phyloP scores from a whole-genome alignment of 2,113 vertebrate genomes.

The Planiliza haematocheilus region DNA sequence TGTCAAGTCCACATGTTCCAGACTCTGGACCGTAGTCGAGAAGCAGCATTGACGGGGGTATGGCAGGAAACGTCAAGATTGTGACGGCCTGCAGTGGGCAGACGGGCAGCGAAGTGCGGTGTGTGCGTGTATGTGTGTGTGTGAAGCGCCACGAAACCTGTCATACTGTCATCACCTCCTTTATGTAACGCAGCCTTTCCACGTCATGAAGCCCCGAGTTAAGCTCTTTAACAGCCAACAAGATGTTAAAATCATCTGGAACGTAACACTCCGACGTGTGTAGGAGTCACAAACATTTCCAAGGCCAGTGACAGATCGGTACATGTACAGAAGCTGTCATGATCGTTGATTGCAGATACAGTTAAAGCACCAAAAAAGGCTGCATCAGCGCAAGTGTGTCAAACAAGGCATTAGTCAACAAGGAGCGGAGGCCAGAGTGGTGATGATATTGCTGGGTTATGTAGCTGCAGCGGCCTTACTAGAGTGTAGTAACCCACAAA shows the following conservation, averaged over 20 bases:
- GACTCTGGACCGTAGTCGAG: constrained; percentile 70
- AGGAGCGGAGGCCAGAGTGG: constrained; percentile 31
- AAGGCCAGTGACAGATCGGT: constrained; percentile 22
- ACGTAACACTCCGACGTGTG: constrained; percentile 6
- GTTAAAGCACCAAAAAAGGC: constrained; percentile 56
- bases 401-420: constrained; percentile 50
- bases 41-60: constrained; percentile 73
- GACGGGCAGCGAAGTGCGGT: constrained; percentile 32
- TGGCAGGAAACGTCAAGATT: constrained; percentile 67
- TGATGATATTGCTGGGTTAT: constrained; percentile 49
- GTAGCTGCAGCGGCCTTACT: constrained; percentile 39
- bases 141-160: constrained; percentile 28
- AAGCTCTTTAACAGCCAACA: constrained; percentile 36
- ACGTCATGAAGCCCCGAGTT: constrained; percentile 58
- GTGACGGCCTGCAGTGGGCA: constrained; percentile 61
- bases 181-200: constrained; percentile 48
- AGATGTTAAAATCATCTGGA: constrained; percentile 43
- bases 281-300: constrained; percentile 38
- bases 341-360: constrained; percentile 20
- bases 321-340: constrained; percentile 32
- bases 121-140: background rate
- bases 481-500: constrained; percentile 58
- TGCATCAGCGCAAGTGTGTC: constrained; percentile 37
- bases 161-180: constrained; percentile 33
- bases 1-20: constrained; percentile 68